Evolutionary conservation across 1,140 invertebrate species (phyloP).

Genomic region (Pygmarrhopalites habei): DNA sequence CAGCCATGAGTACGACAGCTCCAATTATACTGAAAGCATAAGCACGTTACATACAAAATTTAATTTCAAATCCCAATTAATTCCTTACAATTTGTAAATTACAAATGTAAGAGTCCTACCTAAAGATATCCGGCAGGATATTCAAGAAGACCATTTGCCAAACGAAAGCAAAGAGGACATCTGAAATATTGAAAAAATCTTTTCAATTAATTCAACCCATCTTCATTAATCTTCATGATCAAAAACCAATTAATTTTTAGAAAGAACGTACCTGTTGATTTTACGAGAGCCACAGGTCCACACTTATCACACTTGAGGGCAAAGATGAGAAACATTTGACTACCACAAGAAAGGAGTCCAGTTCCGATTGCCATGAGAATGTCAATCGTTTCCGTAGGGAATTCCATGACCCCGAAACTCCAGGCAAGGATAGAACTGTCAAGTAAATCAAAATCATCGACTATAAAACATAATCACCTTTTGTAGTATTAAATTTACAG

Average conservation of each 20-base stretch:
- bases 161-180: conserved; percentile 36
- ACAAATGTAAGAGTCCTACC: no score
- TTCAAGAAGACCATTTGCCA: conserved; percentile 34
- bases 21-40: conserved; percentile 24
- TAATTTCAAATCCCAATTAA: neutral
- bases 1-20: conserved; percentile 30
- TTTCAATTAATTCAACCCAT: no score
- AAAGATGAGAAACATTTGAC: conserved; percentile 38
- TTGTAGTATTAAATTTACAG: no score
- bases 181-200: no score
- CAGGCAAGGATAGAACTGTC: conserved; percentile 19
- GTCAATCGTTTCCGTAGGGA: conserved; percentile 27
- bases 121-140: conserved; percentile 26
- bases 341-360: conserved; percentile 28
- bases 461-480: no score
- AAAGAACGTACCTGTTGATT: no score
- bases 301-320: conserved; percentile 34
- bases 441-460: no score
- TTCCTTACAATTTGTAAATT: neutral
- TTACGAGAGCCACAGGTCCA: conserved; percentile 35
- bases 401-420: conserved; percentile 28
- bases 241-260: no score
- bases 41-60: neutral
- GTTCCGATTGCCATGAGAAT: conserved; percentile 26
- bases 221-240: no score